Evolutionary conservation across 2,797 vertebrate genomes (phyloP).

Genomic region (Enteromius thamalakanensis): DNA sequence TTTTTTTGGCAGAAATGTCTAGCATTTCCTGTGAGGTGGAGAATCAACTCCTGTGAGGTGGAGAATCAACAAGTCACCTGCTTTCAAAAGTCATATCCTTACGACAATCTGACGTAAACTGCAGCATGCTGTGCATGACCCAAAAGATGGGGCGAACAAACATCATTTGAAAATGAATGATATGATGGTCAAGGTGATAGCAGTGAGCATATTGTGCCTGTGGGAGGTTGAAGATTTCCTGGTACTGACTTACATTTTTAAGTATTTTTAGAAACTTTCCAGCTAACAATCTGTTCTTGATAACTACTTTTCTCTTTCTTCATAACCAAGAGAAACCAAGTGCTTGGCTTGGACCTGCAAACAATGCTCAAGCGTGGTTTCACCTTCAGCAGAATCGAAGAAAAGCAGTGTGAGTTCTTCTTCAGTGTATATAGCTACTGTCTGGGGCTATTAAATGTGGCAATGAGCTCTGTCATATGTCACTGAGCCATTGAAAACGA

Average conservation of each 20-base stretch:
- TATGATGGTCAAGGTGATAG: background rate
- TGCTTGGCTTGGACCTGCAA: slow-evolving; percentile 5
- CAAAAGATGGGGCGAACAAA: slow-evolving; percentile 7
- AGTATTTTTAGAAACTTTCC: slow-evolving; percentile 31
- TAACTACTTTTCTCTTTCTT: slow-evolving; percentile 6
- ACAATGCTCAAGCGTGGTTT: background rate
- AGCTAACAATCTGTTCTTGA: slow-evolving; percentile 27
- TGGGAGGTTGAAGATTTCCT: slow-evolving; percentile 22
- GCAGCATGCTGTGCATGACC: background rate
- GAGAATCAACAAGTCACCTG: background rate
- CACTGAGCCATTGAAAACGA: slow-evolving; percentile 4
- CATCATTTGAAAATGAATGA: background rate
- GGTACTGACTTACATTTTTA: background rate
- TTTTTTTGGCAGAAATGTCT: background rate
- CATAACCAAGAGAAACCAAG: background rate
- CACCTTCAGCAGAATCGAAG: background rate
- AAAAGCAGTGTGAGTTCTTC: slow-evolving; percentile 2
- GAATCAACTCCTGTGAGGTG: too few species aligned
- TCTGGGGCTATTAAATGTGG: slow-evolving; percentile 10
- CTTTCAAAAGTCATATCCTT: slow-evolving; percentile 31
- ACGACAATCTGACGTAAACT: slow-evolving; percentile 15
- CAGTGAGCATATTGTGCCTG: background rate
- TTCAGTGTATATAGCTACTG: slow-evolving; percentile 10
- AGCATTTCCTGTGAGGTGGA: background rate
- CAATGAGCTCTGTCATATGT: slow-evolving; percentile 5